Evolutionary conservation across 1,140 invertebrate genomes (phyloP).

Genomic region (Hyposmocoma kahamanoa): DNA sequence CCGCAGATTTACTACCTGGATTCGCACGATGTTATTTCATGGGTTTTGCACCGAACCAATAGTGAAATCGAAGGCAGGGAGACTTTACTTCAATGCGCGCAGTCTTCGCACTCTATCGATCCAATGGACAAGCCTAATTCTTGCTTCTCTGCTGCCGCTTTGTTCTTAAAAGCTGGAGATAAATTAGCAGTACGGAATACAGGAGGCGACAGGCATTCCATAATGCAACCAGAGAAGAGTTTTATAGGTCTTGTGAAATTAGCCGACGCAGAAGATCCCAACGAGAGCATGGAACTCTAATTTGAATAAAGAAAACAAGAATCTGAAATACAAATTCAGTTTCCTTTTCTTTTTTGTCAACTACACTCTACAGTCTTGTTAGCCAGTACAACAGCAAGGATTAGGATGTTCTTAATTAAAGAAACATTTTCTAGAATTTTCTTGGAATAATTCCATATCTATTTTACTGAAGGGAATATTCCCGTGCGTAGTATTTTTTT

Average conservation of each 20-base stretch:
- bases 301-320: too few relatives aligned
- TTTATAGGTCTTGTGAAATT: constrained; percentile 86
- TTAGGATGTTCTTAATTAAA: too few relatives aligned
- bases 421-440: too few relatives aligned
- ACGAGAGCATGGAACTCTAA: too few relatives aligned
- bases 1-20: constrained; percentile 61
- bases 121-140: constrained; percentile 75
- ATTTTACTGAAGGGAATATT: too few relatives aligned
- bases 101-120: constrained; percentile 45
- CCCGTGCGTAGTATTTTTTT: too few relatives aligned
- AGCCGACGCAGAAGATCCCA: constrained; percentile 70
- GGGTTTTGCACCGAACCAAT: constrained; percentile 57
- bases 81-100: constrained; percentile 54
- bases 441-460: too few relatives aligned
- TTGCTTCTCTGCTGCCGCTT: constrained; percentile 83
- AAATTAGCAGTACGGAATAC: constrained; percentile 80
- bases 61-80: constrained; percentile 42
- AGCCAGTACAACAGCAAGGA: too few relatives aligned
- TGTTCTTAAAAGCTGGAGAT: constrained; percentile 77
- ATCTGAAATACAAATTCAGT: too few relatives aligned
- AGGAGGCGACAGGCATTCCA: constrained; percentile 78
- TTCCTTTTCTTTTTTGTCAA: too few relatives aligned
- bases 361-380: too few relatives aligned
- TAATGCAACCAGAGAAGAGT: constrained; percentile 84
- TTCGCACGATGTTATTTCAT: constrained; percentile 56